Conservation (phyloP, 1,140 invertebrate genomes). For the Hylaeus volcanicus region DNA sequence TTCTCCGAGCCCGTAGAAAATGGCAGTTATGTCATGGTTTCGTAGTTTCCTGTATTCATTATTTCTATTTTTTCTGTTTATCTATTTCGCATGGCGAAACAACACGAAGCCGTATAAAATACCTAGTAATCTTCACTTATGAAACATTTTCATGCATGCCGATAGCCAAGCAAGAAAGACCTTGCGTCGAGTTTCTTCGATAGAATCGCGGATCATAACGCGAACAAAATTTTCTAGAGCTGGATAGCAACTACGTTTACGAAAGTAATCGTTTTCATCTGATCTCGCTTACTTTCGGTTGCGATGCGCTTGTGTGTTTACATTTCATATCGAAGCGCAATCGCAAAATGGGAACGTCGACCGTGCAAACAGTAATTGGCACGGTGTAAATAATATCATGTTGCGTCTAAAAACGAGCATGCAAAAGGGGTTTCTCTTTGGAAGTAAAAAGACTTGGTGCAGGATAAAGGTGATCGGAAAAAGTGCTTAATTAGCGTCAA, state of each 20-base stretch:
- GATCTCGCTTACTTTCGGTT: background rate
- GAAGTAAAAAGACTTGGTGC: background rate
- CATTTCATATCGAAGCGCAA: background rate
- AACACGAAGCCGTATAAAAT: background rate
- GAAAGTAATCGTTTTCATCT: background rate
- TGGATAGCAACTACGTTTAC: background rate
- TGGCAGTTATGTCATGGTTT: constrained; percentile 8
- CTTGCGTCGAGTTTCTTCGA: background rate
- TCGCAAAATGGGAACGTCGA: background rate
- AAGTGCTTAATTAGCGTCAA: constrained; percentile 15
- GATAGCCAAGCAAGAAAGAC: background rate
- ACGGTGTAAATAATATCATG: background rate
- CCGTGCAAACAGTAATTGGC: background rate
- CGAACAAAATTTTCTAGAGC: background rate
- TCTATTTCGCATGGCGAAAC: background rate
- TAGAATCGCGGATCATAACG: background rate
- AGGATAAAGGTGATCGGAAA: background rate
- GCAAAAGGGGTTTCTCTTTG: constrained; percentile 35
- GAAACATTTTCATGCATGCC: constrained; percentile 11
- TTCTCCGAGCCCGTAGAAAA: background rate
- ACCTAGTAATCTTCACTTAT: background rate
- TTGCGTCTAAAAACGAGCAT: background rate
- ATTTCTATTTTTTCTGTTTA: background rate
- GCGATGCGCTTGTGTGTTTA: background rate
- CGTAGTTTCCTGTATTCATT: constrained; percentile 4